Percentiles rank a stretch among this genome's conserved stretches.
Evolutionary conservation across 2,113 vertebrate species (phyloP).

Genomic region (Phycodurus eques): DNA sequence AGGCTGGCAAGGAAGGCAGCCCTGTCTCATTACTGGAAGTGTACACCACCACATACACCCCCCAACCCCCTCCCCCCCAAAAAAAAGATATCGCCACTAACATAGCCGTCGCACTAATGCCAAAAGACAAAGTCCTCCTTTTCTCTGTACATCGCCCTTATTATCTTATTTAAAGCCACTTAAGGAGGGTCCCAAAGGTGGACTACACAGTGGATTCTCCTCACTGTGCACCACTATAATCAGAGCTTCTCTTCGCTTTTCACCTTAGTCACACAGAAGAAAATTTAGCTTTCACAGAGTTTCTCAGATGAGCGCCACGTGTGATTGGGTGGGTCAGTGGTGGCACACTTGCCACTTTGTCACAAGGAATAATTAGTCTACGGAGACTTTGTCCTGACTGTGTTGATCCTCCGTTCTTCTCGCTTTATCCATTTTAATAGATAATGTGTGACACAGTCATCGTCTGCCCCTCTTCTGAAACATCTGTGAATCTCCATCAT

Average conservation of each 20-base stretch:
- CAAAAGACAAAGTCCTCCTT: constrained; percentile 85
- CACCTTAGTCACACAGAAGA: constrained; percentile 58
- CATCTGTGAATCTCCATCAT: constrained; percentile 66
- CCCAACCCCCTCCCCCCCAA: constrained; percentile 59
- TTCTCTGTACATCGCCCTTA: constrained; percentile 81
- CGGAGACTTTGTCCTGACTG: constrained; percentile 65
- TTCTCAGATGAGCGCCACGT: constrained; percentile 51
- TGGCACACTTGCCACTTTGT: constrained; percentile 66
- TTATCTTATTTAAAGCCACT: constrained; percentile 89
- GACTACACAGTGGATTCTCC: constrained; percentile 60
- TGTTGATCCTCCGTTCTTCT: constrained; percentile 59
- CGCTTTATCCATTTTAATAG: constrained; percentile 64
- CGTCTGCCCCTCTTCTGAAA: constrained; percentile 50
- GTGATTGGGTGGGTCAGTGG: constrained; percentile 62
- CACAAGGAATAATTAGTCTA: constrained; percentile 75
- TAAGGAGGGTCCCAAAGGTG: constrained; percentile 80
- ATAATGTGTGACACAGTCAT: constrained; percentile 59
- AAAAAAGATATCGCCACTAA: constrained; percentile 81
- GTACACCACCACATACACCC: constrained; percentile 66
- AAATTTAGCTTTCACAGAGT: constrained; percentile 34
- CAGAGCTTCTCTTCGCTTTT: constrained; percentile 66
- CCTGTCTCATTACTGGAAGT: constrained; percentile 86
- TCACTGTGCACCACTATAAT: constrained; percentile 63
- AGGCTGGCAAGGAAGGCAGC: constrained; percentile 84
- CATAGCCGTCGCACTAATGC: constrained; percentile 78